Evolutionary conservation across 2,797 vertebrate genomes (phyloP).

Genomic region (Tenualosa ilisha): DNA sequence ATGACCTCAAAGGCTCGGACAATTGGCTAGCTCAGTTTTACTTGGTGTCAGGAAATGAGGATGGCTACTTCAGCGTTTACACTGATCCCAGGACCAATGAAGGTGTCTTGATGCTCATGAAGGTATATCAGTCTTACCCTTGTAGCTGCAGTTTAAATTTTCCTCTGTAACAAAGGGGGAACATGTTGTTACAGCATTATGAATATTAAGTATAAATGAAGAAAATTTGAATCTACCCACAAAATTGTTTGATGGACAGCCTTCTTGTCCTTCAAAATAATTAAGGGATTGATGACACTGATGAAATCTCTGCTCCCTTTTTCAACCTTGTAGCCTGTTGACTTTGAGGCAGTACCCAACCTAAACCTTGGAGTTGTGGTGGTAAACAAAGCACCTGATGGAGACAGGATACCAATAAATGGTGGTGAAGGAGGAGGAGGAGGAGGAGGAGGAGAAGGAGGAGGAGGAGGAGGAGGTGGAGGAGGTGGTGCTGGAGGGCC

Average conservation of each 20-base stretch:
- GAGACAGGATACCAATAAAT: conserved; percentile 49
- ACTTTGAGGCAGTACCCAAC: conserved; percentile 76
- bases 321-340: conserved; percentile 64
- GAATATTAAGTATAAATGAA: neutral
- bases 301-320: neutral
- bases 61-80: conserved; percentile 71
- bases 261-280: neutral
- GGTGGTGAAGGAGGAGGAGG: neutral
- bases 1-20: conserved; percentile 75
- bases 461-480: neutral
- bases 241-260: neutral
- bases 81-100: conserved; percentile 79
- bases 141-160: neutral
- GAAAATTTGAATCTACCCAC: neutral
- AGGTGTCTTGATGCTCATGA: conserved; percentile 78
- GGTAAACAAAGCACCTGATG: conserved; percentile 76
- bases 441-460: neutral
- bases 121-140: conserved; percentile 62
- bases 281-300: neutral
- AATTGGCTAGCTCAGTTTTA: conserved; percentile 81
- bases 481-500: neutral
- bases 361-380: conserved; percentile 74
- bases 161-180: neutral
- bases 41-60: conserved; percentile 79
- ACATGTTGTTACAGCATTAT: neutral